Conservation (phyloP, 2,797 vertebrate species). For the Apodemus agrarius region DNA sequence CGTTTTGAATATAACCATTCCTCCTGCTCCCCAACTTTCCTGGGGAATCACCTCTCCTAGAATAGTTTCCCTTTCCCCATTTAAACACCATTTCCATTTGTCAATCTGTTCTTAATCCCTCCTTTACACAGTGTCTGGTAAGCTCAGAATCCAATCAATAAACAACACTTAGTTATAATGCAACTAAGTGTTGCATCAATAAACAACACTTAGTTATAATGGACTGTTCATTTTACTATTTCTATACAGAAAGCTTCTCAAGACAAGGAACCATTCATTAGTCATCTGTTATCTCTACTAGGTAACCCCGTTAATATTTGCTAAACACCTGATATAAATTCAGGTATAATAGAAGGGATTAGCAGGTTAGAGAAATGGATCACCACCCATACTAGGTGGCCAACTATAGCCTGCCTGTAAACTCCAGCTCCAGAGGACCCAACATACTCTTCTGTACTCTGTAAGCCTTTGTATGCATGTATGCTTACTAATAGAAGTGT, state of each 20-base stretch:
- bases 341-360: not conserved
- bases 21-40: not conserved
- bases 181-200: constrained; percentile 40
- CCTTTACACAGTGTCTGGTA: not conserved
- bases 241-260: not conserved
- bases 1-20: not conserved
- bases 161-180: too few species aligned
- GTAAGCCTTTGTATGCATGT: not conserved
- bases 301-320: constrained; percentile 20
- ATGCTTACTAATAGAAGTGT: not conserved
- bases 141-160: not conserved
- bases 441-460: not conserved
- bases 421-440: not conserved
- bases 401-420: not conserved
- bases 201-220: constrained; percentile 1
- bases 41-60: not conserved
- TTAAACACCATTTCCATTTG: not conserved
- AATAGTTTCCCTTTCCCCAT: not conserved
- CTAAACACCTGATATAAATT: not conserved
- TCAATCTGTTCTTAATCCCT: not conserved
- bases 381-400: too few species aligned
- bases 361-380: too few species aligned
- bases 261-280: constrained; percentile 38
- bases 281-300: constrained; percentile 1
- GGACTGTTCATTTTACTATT: not conserved